phyloP scores from a whole-genome alignment of 2,113 vertebrate species.

The Buteo buteo region DNA sequence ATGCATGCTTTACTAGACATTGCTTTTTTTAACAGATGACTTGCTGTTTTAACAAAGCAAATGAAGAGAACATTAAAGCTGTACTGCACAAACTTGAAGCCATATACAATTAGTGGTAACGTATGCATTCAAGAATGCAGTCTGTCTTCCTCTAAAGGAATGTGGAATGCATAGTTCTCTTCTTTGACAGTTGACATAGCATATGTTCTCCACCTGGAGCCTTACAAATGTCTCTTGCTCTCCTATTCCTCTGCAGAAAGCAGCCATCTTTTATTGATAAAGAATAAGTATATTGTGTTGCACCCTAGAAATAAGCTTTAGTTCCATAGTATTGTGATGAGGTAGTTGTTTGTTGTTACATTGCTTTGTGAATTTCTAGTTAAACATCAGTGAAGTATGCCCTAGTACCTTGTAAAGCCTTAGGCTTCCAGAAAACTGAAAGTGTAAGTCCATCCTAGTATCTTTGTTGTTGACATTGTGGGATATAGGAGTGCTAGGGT shows the following conservation, averaged over 20 bases:
- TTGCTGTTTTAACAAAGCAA: neutral
- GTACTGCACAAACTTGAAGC: neutral
- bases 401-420: neutral
- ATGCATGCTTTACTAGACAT: neutral
- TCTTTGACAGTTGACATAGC: neutral
- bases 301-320: neutral
- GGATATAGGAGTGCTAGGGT: neutral
- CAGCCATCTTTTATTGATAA: accelerated
- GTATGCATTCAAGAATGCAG: neutral
- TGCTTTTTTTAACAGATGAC: neutral
- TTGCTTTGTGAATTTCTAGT: neutral
- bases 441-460: neutral
- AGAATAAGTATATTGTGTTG: neutral
- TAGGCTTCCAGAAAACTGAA: neutral
- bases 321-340: neutral
- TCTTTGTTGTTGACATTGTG: neutral
- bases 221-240: neutral
- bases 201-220: neutral
- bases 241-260: neutral
- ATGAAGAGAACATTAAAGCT: neutral
- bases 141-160: neutral
- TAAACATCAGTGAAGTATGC: neutral
- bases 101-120: neutral
- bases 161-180: neutral
- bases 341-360: neutral